Conservation (phyloP, 2,113 vertebrate genomes). For the Sturnus vulgaris region DNA sequence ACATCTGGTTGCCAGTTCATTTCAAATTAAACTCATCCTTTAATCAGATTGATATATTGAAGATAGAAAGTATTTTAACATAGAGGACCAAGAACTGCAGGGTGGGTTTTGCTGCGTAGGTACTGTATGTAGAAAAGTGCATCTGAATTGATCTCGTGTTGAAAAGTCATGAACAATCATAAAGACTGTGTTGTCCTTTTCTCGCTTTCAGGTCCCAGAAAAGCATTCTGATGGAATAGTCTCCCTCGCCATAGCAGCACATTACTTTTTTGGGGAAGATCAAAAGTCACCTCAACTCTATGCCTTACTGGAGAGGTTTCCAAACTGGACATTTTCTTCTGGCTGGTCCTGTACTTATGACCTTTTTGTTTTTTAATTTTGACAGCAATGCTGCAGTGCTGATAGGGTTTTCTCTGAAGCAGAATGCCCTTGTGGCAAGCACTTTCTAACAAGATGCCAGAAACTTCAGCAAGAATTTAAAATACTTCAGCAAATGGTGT, state of each 20-base stretch:
- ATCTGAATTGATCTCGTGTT: background rate
- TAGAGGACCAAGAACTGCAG: background rate
- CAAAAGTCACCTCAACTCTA: slow-evolving; percentile 79
- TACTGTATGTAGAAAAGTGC: background rate
- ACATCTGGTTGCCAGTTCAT: background rate
- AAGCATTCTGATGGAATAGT: slow-evolving; percentile 76
- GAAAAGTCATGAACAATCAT: background rate
- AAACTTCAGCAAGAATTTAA: background rate
- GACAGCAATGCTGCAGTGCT: background rate
- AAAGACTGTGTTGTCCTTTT: background rate
- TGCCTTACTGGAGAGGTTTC: slow-evolving; percentile 79
- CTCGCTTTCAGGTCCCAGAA: slow-evolving; percentile 67
- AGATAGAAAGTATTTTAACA: background rate
- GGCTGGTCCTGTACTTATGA: slow-evolving; percentile 93
- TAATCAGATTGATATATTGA: background rate
- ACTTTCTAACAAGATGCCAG: background rate
- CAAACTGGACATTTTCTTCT: slow-evolving; percentile 87
- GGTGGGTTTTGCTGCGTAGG: background rate
- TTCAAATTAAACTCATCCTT: fast-evolving
- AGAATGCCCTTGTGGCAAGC: background rate
- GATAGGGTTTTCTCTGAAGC: background rate
- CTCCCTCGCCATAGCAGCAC: slow-evolving; percentile 85
- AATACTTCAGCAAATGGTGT: background rate
- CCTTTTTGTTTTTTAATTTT: slow-evolving; percentile 79
- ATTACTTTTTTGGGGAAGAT: slow-evolving; percentile 88